Evolutionary conservation across 2,113 vertebrate genomes (phyloP), one percentile per base, ranked within the genome.

Genomic region (Centropus bengalensis): DNA sequence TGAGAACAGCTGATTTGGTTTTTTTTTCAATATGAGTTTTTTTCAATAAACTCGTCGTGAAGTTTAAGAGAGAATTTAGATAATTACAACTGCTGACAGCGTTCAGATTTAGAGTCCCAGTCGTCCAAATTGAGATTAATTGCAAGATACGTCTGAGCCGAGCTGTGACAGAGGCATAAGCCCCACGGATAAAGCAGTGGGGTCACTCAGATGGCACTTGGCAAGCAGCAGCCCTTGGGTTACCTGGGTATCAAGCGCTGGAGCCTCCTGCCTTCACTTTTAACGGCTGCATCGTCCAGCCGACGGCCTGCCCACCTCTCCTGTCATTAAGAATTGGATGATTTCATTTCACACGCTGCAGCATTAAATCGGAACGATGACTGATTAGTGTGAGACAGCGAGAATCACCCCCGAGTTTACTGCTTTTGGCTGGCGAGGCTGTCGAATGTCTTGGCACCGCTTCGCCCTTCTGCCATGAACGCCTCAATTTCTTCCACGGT

Each of bases 401-500:
- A 60, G 49, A 14, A 63, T 15, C 52, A 32, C 12, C 70, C 47
- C 24, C n/a, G 19, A 38, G 38, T 40, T 88, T 40, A 94, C 86
- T 96, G 92, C 94, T 96, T 86, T 9, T 93, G 92, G 68, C 49
- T 60, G 66, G 96, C 91, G 66, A 91, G 78, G n/a, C 89, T 40
- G 5, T 28, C 71, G 14, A 98, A 97, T 8, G 97, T 28, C 87
- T 98, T 98, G 96, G 94, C 86, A 7, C 38, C 8, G 62, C 89
- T 42, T 28, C 68, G 89, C 40, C 55, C 59, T 33, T 97, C 97
- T 1, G 98, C 98, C 99, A 99, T 99, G 96, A 99, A 99, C 2
- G 98, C 98, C 95, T 99, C 99, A 0, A 99, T 98, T 67, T 99
- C 99, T 44, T 99, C 98, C 86, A 99, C 98, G 0, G 99, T 99